A percentile compares a stretch with the other conserved stretches of the same genome.
These are phyloP conservation scores for Monochamus saltuarius DNA, from an alignment of 1,140 invertebrate genomes.

Conservation along the genomic window DNA sequence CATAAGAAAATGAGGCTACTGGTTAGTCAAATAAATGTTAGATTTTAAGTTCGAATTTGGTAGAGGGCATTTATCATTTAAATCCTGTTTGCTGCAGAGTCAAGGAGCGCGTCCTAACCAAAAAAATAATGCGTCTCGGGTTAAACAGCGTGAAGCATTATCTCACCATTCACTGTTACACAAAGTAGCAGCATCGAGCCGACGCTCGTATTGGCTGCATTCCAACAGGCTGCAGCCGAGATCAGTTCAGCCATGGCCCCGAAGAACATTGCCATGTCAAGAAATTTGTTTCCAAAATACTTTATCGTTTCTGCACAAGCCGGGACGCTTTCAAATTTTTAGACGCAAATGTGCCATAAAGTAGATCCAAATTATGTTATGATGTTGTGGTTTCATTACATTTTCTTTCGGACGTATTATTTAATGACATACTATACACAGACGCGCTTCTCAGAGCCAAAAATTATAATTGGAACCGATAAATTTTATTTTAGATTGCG, in stretches of 20 bases:
- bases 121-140: conserved; percentile 20
- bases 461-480: conserved; percentile 37
- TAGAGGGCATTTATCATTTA: too few relatives aligned
- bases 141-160: conserved; percentile 37
- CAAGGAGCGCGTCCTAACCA: not conserved
- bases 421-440: conserved; percentile 26
- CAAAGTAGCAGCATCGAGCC: conserved; percentile 35
- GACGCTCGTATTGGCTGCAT: conserved; percentile 36
- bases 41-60: too few relatives aligned
- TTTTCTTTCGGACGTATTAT: conserved; percentile 12
- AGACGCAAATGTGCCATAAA: conserved; percentile 32
- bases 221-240: conserved; percentile 39
- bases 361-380: conserved; percentile 33
- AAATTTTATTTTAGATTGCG: conserved; percentile 17
- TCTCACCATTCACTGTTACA: conserved; percentile 33
- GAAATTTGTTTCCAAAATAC: conserved; percentile 31
- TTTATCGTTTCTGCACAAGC: conserved; percentile 28
- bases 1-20: too few relatives aligned
- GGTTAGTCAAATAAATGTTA: too few relatives aligned
- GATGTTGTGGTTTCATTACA: conserved; percentile 31
- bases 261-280: conserved; percentile 24
- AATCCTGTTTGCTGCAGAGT: too few relatives aligned
- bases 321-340: conserved; percentile 19
- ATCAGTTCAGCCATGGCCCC: conserved; percentile 31
- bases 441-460: conserved; percentile 29